Evolutionary conservation across 1,140 invertebrate species (phyloP).

Genomic region (Chymomyza costata): DNA sequence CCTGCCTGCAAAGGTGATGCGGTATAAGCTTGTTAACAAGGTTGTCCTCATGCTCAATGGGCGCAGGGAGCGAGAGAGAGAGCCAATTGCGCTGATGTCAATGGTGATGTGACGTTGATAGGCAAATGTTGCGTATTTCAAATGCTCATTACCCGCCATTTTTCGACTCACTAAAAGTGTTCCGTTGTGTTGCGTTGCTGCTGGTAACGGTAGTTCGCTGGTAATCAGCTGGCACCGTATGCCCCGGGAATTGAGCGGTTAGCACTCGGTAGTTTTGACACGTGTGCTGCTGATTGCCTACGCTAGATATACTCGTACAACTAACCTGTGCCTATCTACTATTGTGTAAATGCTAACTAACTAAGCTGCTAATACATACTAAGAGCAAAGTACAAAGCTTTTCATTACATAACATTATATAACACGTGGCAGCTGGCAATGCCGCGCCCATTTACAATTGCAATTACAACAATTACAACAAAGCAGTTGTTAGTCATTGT

Average conservation of each 20-base stretch:
- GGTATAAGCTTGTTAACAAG: conserved; percentile 67
- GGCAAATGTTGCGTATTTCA: conserved; percentile 65
- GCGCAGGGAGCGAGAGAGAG: too few relatives aligned
- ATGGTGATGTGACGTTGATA: too few relatives aligned
- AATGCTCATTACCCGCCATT: conserved; percentile 67
- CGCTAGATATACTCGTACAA: conserved; percentile 5
- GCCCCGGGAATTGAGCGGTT: conserved; percentile 24
- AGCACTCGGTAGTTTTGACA: conserved; percentile 26
- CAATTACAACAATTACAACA: conserved; percentile 47
- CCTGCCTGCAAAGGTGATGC: conserved; percentile 39
- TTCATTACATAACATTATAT: conserved; percentile 14
- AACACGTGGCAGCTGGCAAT: conserved; percentile 15
- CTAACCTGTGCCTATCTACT: conserved; percentile 20
- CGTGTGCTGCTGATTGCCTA: conserved; percentile 37
- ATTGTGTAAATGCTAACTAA: conserved; percentile 41
- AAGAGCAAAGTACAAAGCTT: conserved; percentile 3
- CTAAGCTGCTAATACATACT: conserved; percentile 36
- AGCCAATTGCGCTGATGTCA: conserved; percentile 14
- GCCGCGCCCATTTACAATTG: conserved; percentile 38
- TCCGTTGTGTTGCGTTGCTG: conserved; percentile 49
- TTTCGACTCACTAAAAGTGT: conserved; percentile 51
- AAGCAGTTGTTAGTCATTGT: too few relatives aligned
- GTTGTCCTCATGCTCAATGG: conserved; percentile 48
- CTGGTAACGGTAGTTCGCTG: conserved; percentile 46
- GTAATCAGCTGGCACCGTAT: conserved; percentile 38